Evolutionary conservation across 2,797 vertebrate species (phyloP).

Genomic region (Coluber constrictor): DNA sequence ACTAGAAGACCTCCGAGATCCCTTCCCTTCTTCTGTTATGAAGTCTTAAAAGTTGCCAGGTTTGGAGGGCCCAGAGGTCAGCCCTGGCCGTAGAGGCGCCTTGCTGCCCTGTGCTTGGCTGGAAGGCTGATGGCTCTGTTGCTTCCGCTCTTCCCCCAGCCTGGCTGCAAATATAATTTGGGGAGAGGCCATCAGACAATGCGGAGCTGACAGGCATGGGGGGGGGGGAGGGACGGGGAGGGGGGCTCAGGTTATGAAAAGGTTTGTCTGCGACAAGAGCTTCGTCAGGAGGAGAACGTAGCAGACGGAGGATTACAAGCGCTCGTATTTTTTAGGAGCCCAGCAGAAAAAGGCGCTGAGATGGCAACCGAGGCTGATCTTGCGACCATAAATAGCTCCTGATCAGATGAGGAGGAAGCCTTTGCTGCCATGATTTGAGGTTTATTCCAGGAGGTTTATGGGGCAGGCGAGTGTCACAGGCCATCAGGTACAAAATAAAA

Average conservation of each 20-base stretch:
- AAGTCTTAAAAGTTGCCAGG: neutral
- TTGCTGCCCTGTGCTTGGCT: neutral
- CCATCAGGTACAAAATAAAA: neutral
- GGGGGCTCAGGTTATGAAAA: neutral
- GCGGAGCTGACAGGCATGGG: fast-evolving
- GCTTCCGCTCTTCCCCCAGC: neutral
- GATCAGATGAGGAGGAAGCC: neutral
- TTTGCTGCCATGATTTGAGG: neutral
- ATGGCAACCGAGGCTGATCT: constrained; percentile 4
- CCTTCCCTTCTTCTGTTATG: neutral
- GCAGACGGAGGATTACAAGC: neutral
- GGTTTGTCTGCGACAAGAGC: neutral
- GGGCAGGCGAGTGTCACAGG: neutral
- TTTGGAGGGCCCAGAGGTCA: neutral
- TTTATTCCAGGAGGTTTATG: constrained; percentile 6
- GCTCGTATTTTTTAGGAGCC: neutral
- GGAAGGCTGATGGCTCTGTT: neutral
- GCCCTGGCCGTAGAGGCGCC: fast-evolving
- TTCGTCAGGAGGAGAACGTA: neutral
- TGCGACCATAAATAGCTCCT: neutral
- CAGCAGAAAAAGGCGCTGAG: neutral
- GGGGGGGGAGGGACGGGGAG: fast-evolving
- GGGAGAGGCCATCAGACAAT: too few relatives aligned
- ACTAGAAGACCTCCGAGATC: neutral
- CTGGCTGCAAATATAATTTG: neutral